Conservation (phyloP, 2,797 vertebrate genomes). For the Thaleichthys pacificus region DNA sequence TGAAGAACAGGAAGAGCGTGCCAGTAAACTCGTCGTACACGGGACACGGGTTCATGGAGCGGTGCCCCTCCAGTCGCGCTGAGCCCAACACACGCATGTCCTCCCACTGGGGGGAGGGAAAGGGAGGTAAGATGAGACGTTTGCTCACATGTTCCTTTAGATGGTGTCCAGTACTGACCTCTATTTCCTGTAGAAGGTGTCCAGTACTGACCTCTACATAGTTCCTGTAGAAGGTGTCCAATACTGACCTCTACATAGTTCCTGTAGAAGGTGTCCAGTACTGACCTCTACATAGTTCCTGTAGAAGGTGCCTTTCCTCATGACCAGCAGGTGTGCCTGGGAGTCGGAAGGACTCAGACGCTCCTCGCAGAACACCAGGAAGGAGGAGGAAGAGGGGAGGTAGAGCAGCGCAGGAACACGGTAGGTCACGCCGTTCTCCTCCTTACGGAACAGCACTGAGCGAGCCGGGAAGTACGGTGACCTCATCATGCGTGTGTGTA, state of each 20-base stretch:
- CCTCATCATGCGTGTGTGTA: constrained; percentile 54
- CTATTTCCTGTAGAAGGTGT: too few species aligned
- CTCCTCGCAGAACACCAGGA: constrained; percentile 93
- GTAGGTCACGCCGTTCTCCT: constrained; percentile 87
- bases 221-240: constrained; percentile 65
- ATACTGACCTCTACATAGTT: constrained; percentile 66
- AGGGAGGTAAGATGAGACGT: background rate
- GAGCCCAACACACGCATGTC: constrained; percentile 81
- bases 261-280: too few species aligned
- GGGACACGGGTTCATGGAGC: constrained; percentile 97
- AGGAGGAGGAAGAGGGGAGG: constrained; percentile 71
- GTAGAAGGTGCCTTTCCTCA: constrained; percentile 84
- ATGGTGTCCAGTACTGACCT: too few species aligned
- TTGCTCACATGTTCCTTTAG: too few species aligned
- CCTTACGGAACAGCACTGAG: constrained; percentile 86
- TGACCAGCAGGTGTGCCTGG: constrained; percentile 88
- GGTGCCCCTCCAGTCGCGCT: constrained; percentile 80
- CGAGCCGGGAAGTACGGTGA: constrained; percentile 78
- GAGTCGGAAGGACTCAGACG: constrained; percentile 84
- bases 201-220: too few species aligned
- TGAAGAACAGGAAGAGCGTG: constrained; percentile 94
- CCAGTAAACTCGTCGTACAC: constrained; percentile 86
- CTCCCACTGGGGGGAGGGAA: constrained; percentile 81
- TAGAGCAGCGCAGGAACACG: constrained; percentile 88
- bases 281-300: constrained; percentile 76